These are phyloP conservation scores for Eupithecia vulgata DNA, from an alignment of 2,888 invertebrate species.

Conservation along the genomic window DNA sequence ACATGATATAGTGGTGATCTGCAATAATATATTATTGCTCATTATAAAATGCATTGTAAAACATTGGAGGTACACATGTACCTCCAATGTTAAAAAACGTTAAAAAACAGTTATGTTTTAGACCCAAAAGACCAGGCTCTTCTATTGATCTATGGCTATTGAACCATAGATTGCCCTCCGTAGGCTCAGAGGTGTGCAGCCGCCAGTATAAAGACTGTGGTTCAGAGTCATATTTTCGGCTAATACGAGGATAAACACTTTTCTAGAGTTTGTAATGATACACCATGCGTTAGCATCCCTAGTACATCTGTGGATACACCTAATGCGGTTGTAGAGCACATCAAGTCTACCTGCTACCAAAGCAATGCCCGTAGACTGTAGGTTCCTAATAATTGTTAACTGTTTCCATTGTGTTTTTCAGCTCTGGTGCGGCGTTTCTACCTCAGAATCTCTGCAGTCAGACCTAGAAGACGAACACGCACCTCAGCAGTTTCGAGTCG, in stretches of 20 bases:
- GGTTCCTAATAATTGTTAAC: background rate
- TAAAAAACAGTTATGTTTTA: no score
- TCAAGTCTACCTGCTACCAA: background rate
- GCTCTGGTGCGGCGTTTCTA: constrained; percentile 94
- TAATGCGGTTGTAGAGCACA: no score
- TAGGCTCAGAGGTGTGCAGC: no score
- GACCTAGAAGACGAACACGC: constrained; percentile 90
- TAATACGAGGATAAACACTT: background rate
- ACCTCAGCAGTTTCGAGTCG: constrained; percentile 87
- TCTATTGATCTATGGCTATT: no score
- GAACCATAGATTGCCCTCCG: no score
- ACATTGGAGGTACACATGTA: no score
- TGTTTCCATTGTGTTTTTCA: constrained; percentile 53
- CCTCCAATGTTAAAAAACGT: no score
- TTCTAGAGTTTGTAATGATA: background rate
- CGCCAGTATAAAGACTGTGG: no score
- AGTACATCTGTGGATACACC: no score
- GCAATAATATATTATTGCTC: background rate
- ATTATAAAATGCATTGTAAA: background rate
- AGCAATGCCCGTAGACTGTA: background rate
- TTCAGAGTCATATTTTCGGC: no score
- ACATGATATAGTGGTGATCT: background rate
- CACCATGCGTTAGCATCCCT: no score
- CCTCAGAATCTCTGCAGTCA: constrained; percentile 84
- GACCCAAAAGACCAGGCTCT: no score